Evolutionary conservation across 2,888 invertebrate species (phyloP), one percentile per base, ranked within the genome.

Genomic region (Melieria omissa): DNA sequence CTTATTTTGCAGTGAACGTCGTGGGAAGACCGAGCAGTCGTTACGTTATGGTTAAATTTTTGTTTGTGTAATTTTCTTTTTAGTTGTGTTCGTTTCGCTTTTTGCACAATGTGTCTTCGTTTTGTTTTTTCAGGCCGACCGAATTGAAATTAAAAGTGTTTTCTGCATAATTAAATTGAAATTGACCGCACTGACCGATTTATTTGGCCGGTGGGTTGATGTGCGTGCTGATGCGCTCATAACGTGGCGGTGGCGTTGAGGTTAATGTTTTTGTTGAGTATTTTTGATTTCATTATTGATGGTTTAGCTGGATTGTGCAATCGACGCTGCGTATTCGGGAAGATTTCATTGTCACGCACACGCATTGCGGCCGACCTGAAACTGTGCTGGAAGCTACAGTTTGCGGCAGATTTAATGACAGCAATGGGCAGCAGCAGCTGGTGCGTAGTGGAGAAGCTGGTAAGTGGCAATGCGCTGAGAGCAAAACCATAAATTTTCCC

Each of bases 171-270:
- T 70, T 64, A 60, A 65, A 58, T 70, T 70, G 42, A 49, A 65
- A 70, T 65, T 52, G 45, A 60, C 65, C 58, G 44, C 44, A 70
- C 52, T 70, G 65, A 65, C 70, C 58, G 64, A 64, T 58, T 64
- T 64, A 42, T 47, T 65, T 14, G 60, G 14, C 12, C 54, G 58
- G 49, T 49, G n/a, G 16, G 46, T 12, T 47, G 42, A 47, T 58
- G 14, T 60, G 60, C 41, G 49, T 67, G 16, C 29, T 41, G n/a
- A 5, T 14, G 44, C 44, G 54, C 45, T 16, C 14, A 16, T 14
- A 42, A 16, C 7, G 12, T 52, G 47, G 10, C 4, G 29, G 29
- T 29, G 29, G 29, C 2, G 29, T 3, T 61, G 12, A 1, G 44
- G 44, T 62, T 47, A 44, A 54, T 65, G 10, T 54, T 65, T 58